Percentiles rank a stretch among this genome's conserved stretches.
Evolutionary conservation across 2,888 invertebrate genomes (phyloP).

Genomic region (Carpatolechia fugitivella): DNA sequence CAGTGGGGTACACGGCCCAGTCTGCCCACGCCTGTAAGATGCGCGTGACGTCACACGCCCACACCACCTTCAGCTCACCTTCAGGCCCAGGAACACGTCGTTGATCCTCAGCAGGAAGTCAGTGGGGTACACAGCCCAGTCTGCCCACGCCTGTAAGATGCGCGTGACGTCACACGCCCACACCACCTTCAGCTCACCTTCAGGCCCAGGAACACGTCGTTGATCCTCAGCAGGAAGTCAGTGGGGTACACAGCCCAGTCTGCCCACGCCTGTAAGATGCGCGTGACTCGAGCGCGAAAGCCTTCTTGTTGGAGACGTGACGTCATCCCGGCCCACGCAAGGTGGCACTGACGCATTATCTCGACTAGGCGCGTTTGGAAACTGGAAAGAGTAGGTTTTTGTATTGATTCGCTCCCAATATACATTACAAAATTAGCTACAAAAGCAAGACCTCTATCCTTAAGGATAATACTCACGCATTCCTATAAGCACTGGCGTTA

Average conservation of each 20-base stretch:
- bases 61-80: too few relatives aligned
- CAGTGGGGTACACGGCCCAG: too few relatives aligned
- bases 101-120: constrained; percentile 93
- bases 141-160: too few relatives aligned
- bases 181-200: too few relatives aligned
- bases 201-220: constrained; percentile 93
- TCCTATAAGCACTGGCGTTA: constrained; percentile 95
- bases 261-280: constrained; percentile 97
- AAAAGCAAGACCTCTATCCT: background rate
- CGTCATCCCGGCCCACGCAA: constrained; percentile 87
- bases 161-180: too few relatives aligned
- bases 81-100: constrained; percentile 91
- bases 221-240: constrained; percentile 91
- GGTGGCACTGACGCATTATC: constrained; percentile 79
- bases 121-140: too few relatives aligned
- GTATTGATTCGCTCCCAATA: too few relatives aligned
- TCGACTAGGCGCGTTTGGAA: constrained; percentile 86
- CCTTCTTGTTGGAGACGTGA: constrained; percentile 96
- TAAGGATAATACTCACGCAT: constrained; percentile 87
- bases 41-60: too few relatives aligned
- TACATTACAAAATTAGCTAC: too few relatives aligned
- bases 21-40: too few relatives aligned
- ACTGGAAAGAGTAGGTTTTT: too few relatives aligned
- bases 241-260: constrained; percentile 98
- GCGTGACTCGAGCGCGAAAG: constrained; percentile 93